Base-by-base conservation (phyloP, 2,888 invertebrate species). In the Pyrrhosoma nymphula region DNA sequence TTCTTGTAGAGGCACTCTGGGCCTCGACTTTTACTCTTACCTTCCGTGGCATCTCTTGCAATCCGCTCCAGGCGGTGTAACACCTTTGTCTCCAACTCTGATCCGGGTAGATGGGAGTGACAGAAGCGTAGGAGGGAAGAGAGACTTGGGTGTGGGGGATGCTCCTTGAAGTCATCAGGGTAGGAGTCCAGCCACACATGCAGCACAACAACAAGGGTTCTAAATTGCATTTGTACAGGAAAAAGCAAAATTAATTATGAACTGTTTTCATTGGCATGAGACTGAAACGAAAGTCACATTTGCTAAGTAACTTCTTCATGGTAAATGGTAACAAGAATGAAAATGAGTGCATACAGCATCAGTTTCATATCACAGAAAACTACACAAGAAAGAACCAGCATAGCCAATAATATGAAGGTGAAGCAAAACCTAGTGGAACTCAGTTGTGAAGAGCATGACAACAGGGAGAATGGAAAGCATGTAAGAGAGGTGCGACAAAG, bases 131-230 rank as follows among this genome's bases (percentile, higher is more conserved):
- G 98, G 96, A 99, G 98, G 97, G 98, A 98, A 96, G 98, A 98
- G 96, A 99, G 98, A 96, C 98, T 98, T 95, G 98, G 97, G 97
- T 98, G 98, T 96, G 98, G 98, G 95, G 99, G 98, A 82, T 98
- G 97, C 96, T 98, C 98, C 95, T 98, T 98, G 97, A 99, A 98
- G 97, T 99, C 99, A 97, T 99, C 99, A 88, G 99, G 99, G 97
- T 99, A 99, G 95, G 99, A 98, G 97, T 99, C 99, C 96, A 99
- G 97, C 99, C 99, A 99, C 90, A 99, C 99, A 97, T 99, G 99
- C 96, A 99, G 98, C 96, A 99, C 98, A 96, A 99, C 98, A 96
- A 99, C 98, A 97, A 99, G 98, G 96, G 99, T 99, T 97, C 98
- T 98, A 96, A 96, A 97, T 95, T 39, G 75, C 56, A 18, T 55